Percentiles rank a stretch among this genome's conserved stretches.
phyloP scores from a whole-genome alignment of 1,140 invertebrate genomes.

The Drosophila takahashii region DNA sequence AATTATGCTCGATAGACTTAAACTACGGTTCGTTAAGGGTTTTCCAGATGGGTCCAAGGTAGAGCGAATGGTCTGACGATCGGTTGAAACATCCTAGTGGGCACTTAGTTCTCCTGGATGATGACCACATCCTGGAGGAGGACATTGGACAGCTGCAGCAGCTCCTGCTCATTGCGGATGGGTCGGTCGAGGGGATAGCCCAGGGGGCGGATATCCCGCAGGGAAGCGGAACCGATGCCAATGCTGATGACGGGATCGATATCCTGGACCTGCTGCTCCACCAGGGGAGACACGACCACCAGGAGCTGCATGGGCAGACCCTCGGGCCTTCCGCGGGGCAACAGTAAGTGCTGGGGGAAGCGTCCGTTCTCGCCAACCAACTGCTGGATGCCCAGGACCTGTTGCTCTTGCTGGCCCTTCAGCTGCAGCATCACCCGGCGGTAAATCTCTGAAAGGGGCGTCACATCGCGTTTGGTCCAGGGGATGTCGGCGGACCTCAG shows the following conservation, averaged over 20 bases:
- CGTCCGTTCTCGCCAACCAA: constrained; percentile 85
- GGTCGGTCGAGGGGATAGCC: constrained; percentile 85
- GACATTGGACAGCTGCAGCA: constrained; percentile 74
- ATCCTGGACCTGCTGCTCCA: constrained; percentile 5
- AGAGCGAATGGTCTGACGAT: constrained; percentile 8
- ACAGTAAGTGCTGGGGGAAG: constrained; percentile 87
- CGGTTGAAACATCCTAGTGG: neutral
- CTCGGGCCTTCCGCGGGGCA: constrained; percentile 87
- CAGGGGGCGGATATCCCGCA: constrained; percentile 61
- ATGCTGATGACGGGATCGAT: constrained; percentile 36
- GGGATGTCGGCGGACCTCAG: constrained; percentile 88
- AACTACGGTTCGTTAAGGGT: constrained; percentile 19
- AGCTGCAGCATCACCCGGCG: constrained; percentile 86
- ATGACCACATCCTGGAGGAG: constrained; percentile 79
- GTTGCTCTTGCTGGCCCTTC: constrained; percentile 66
- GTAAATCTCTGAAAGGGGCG: constrained; percentile 86
- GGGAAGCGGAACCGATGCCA: constrained; percentile 49
- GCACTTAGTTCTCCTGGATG: constrained; percentile 65
- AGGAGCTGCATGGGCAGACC: constrained; percentile 88
- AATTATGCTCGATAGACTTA: constrained; percentile 15
- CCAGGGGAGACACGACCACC: constrained; percentile 84
- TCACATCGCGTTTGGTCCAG: constrained; percentile 87
- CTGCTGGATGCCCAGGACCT: constrained; percentile 75
- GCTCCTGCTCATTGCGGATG: constrained; percentile 65
- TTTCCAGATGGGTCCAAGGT: neutral